phyloP scores from a whole-genome alignment of 1,140 invertebrate genomes.

The Vanessa atalanta region DNA sequence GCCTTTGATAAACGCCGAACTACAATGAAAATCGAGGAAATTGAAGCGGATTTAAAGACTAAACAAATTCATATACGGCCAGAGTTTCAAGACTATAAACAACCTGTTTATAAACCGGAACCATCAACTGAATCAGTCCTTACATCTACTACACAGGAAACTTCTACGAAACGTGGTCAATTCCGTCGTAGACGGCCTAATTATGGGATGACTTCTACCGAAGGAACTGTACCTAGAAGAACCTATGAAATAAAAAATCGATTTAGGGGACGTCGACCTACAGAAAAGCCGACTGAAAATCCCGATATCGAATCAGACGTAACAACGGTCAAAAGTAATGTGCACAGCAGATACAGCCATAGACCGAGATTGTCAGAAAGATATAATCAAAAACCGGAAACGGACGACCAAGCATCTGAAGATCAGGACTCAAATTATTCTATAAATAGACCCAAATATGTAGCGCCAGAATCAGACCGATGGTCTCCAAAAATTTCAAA shows the following conservation, averaged over 20 bases:
- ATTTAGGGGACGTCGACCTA: conserved; percentile 68
- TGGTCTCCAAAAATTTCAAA: conserved; percentile 84
- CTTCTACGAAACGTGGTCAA: conserved; percentile 58
- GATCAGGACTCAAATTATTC: conserved; percentile 78
- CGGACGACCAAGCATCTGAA: conserved; percentile 60
- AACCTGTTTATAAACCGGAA: conserved; percentile 74
- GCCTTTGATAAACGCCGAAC: conserved; percentile 73
- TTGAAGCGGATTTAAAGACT: conserved; percentile 77
- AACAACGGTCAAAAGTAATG: conserved; percentile 49
- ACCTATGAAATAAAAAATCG: conserved; percentile 71
- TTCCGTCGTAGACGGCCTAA: conserved; percentile 63
- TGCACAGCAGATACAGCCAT: conserved; percentile 56
- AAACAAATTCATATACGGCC: conserved; percentile 68
- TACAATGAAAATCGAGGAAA: conserved; percentile 80
- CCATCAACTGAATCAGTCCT: conserved; percentile 53
- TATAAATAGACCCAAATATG: conserved; percentile 73
- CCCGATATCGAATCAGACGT: conserved; percentile 57
- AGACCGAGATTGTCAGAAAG: conserved; percentile 68
- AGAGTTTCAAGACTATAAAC: conserved; percentile 65
- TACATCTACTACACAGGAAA: conserved; percentile 49
- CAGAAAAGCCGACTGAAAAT: conserved; percentile 73
- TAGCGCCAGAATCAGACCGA: conserved; percentile 79
- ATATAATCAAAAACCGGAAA: conserved; percentile 66
- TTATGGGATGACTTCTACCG: conserved; percentile 63
- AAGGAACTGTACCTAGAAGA: conserved; percentile 57